Conservation (phyloP, 2,888 invertebrate species). For the Cephus rjabovi region DNA sequence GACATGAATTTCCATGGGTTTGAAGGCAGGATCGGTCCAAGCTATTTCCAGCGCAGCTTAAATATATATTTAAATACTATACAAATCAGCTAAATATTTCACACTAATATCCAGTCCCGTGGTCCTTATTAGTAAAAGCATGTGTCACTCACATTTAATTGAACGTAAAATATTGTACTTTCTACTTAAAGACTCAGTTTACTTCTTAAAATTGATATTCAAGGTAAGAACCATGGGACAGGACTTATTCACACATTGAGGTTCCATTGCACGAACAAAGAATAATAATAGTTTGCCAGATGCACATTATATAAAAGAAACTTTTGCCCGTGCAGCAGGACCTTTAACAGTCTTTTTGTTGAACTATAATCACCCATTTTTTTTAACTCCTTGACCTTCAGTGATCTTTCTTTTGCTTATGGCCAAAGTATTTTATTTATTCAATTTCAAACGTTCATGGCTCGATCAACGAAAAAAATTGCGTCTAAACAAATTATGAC, state of each 20-base stretch:
- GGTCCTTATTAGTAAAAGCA: neutral
- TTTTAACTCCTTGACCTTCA: neutral
- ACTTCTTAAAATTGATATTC: neutral
- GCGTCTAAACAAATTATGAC: too few relatives aligned
- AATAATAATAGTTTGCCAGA: neutral
- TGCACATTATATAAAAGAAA: neutral
- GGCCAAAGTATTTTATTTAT: neutral
- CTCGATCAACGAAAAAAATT: neutral
- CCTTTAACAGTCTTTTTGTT: conserved; percentile 20
- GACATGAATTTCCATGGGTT: neutral
- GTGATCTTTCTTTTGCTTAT: neutral
- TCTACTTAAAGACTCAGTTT: neutral
- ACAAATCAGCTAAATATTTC: conserved; percentile 14
- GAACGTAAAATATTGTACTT: neutral
- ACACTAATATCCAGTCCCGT: conserved; percentile 18
- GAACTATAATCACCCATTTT: conserved; percentile 9
- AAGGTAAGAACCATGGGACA: conserved; percentile 16
- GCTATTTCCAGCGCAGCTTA: neutral
- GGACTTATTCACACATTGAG: conserved; percentile 10
- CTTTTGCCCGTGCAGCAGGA: conserved; percentile 6
- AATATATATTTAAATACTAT: conserved; percentile 16
- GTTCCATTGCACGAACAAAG: conserved; percentile 6
- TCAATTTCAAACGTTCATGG: neutral
- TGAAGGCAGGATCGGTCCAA: conserved; percentile 8
- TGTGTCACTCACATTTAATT: neutral